A percentile compares a stretch with the other conserved stretches of the same genome.
Evolutionary conservation across 2,113 vertebrate genomes (phyloP).

Genomic region (Leuciscus idus): DNA sequence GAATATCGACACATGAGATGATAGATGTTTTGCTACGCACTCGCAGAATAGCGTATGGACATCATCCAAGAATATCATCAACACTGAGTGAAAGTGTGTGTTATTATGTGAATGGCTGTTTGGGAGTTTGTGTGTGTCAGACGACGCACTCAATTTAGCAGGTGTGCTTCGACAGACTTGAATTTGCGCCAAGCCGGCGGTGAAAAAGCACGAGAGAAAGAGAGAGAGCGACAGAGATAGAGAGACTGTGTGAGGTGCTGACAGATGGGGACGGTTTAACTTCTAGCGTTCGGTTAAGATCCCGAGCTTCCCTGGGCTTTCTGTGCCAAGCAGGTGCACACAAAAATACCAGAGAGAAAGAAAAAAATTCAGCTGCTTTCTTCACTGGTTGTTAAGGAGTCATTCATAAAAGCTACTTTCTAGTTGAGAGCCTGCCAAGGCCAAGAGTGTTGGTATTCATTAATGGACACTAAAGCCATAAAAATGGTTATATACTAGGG

Average conservation of each 20-base stretch:
- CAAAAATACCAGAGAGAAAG: slow-evolving; percentile 68
- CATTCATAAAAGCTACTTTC: slow-evolving; percentile 29
- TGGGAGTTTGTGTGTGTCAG: slow-evolving; percentile 49
- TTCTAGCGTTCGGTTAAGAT: slow-evolving; percentile 82
- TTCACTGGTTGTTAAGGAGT: background rate
- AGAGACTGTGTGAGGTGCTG: slow-evolving; percentile 71
- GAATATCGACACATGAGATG: slow-evolving; percentile 23
- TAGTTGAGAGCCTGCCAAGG: background rate
- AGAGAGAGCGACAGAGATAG: slow-evolving; percentile 66
- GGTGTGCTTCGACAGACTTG: slow-evolving; percentile 81
- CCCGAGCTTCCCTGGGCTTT: slow-evolving; percentile 72
- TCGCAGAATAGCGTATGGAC: slow-evolving; percentile 28
- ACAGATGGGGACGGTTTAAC: slow-evolving; percentile 85
- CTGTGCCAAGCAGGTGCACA: slow-evolving; percentile 80
- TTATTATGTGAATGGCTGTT: slow-evolving; percentile 38
- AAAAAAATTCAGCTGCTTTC: slow-evolving; percentile 54
- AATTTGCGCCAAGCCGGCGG: slow-evolving; percentile 76
- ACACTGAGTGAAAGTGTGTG: slow-evolving; percentile 40
- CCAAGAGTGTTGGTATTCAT: background rate
- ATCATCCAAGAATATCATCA: slow-evolving; percentile 43
- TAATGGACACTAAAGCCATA: background rate
- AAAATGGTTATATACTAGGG: too few species aligned
- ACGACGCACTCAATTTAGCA: slow-evolving; percentile 78
- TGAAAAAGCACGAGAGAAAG: slow-evolving; percentile 47
- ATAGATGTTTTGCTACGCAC: slow-evolving; percentile 23